Evolutionary conservation across 2,888 invertebrate genomes (phyloP).

Genomic region (Tolmerus cingulatus): DNA sequence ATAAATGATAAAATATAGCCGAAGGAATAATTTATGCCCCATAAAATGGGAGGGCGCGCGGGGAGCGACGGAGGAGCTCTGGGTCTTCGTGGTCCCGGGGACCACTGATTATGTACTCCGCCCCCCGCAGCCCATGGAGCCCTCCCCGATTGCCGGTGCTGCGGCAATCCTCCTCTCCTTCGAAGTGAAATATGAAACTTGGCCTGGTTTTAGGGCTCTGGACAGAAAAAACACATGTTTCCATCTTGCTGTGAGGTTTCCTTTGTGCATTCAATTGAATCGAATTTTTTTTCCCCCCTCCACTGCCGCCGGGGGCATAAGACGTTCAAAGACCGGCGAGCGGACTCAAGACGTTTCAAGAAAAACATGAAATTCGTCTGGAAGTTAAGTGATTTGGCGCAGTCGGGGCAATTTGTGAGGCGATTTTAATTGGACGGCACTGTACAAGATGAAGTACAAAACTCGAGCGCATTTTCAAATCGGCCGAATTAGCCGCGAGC

Average conservation of each 20-base stretch:
- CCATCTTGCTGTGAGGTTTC: slow-evolving; percentile 37
- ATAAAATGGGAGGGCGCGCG: slow-evolving; percentile 36
- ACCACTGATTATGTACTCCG: background rate
- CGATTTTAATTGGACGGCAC: background rate
- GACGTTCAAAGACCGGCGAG: background rate
- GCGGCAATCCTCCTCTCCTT: background rate
- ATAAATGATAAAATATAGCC: slow-evolving; percentile 46
- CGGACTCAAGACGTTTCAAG: background rate
- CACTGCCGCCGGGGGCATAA: background rate
- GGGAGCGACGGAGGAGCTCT: background rate
- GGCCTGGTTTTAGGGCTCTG: slow-evolving; percentile 3
- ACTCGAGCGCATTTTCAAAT: background rate
- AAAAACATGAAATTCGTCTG: slow-evolving; percentile 16
- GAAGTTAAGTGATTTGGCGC: background rate
- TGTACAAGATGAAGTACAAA: background rate
- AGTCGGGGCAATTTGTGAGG: background rate
- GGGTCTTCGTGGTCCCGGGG: background rate
- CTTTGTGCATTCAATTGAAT: slow-evolving; percentile 22
- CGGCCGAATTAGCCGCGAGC: background rate
- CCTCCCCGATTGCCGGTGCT: background rate
- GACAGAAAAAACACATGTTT: slow-evolving; percentile 27
- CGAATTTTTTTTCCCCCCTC: background rate
- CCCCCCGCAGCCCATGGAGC: background rate
- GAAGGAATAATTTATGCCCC: slow-evolving; percentile 46
- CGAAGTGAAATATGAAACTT: slow-evolving; percentile 32